Conservation (phyloP, 2,888 invertebrate species). For the Pristionchus arcanus region DNA sequence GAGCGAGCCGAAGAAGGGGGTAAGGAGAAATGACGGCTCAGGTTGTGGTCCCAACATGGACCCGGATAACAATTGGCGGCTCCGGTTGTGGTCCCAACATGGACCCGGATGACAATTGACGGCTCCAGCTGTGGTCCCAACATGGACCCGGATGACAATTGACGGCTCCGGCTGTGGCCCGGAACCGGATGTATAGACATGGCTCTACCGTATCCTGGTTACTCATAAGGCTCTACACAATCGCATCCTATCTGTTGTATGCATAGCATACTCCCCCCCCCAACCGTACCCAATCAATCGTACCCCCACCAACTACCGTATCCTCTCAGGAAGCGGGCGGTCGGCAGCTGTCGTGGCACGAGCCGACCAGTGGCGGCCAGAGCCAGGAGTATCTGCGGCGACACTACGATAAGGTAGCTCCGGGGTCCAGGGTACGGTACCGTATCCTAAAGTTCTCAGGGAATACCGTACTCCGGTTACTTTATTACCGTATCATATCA, state of each 20-base stretch:
- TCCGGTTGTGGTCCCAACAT: too few relatives aligned
- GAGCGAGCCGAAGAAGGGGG: background rate
- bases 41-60: too few relatives aligned
- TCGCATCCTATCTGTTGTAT: too few relatives aligned
- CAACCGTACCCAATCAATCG: too few relatives aligned
- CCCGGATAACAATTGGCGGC: background rate
- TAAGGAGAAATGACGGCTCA: background rate
- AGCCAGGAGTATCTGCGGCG: background rate
- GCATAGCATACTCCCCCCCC: too few relatives aligned
- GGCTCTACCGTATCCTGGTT: background rate
- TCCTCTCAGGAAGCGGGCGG: background rate
- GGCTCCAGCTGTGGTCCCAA: background rate
- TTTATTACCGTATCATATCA: background rate
- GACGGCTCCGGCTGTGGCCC: too few relatives aligned
- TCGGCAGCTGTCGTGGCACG: slow-evolving; percentile 8
- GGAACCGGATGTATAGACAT: too few relatives aligned
- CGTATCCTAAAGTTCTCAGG: background rate
- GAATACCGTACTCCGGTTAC: background rate
- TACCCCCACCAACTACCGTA: background rate
- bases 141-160: background rate
- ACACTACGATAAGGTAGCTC: background rate
- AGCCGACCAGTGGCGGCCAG: background rate
- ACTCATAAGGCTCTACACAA: too few relatives aligned
- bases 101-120: background rate
- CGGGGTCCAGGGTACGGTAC: background rate